Percentiles rank a stretch among this genome's conserved stretches.
phyloP scores from a whole-genome alignment of 1,140 invertebrate genomes.

The Akabosia matsudoensis region DNA sequence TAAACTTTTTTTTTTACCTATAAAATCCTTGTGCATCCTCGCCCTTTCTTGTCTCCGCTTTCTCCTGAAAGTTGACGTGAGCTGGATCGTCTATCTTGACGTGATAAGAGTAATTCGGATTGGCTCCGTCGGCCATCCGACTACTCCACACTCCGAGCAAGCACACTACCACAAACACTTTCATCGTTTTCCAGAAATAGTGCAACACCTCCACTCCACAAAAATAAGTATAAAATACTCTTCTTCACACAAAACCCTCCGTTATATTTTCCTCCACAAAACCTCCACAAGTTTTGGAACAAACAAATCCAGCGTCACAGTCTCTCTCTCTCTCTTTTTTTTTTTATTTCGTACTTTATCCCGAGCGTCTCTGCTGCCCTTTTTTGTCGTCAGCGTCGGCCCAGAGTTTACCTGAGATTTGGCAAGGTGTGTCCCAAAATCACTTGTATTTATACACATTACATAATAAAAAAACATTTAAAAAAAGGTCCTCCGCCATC shows the following conservation, averaged over 20 bases:
- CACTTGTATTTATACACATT: conserved; percentile 33
- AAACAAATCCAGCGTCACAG: too few species aligned
- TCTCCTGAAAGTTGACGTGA: conserved; percentile 44
- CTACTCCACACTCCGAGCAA: neutral
- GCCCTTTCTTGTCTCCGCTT: conserved; percentile 41
- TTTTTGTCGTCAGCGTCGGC: conserved; percentile 1
- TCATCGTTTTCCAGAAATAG: conserved; percentile 24
- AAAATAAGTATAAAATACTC: neutral
- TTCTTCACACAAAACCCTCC: neutral
- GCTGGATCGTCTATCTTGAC: conserved; percentile 44
- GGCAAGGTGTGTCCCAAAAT: conserved; percentile 34
- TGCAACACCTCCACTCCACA: neutral
- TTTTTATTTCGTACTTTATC: too few species aligned
- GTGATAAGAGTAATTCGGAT: conserved; percentile 46
- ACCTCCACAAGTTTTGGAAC: neutral
- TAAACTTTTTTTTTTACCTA: conserved; percentile 32
- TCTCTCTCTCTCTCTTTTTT: too few species aligned
- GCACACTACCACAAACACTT: conserved; percentile 30
- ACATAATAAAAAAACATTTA: too few species aligned
- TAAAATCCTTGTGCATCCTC: conserved; percentile 45
- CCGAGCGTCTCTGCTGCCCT: neutral
- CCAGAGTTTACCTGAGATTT: conserved; percentile 34
- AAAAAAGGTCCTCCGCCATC: neutral
- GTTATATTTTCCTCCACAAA: neutral
- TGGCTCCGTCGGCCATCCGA: conserved; percentile 32